These are phyloP conservation scores for Lethrus apterus DNA, from an alignment of 1,140 invertebrate genomes.

Conservation along the genomic window DNA sequence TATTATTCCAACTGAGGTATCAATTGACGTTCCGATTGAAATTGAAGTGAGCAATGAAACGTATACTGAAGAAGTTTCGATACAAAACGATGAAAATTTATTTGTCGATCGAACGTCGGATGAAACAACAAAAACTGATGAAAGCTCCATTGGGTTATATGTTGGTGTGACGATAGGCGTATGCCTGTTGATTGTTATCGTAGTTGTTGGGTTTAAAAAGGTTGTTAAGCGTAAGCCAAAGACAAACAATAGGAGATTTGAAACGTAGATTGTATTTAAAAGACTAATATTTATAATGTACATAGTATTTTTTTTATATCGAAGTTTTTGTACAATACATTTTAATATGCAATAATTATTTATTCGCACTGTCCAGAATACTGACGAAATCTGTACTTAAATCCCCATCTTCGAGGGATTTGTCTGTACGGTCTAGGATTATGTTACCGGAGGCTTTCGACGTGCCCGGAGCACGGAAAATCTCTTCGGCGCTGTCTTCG, in stretches of 20 bases:
- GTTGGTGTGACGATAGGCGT: slow-evolving; percentile 16
- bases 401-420: slow-evolving; percentile 8
- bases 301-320: background rate
- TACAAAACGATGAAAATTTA: slow-evolving; percentile 7
- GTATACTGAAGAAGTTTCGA: background rate
- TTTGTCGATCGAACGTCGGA: slow-evolving; percentile 13
- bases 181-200: slow-evolving; percentile 17
- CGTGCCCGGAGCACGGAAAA: slow-evolving; percentile 12
- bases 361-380: slow-evolving; percentile 12
- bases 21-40: too few relatives aligned
- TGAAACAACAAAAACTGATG: slow-evolving; percentile 10
- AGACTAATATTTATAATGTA: slow-evolving; percentile 6
- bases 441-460: slow-evolving; percentile 16
- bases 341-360: background rate
- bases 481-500: slow-evolving; percentile 12
- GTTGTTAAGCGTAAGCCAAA: slow-evolving; percentile 7
- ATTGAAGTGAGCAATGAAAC: slow-evolving; percentile 10
- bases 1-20: too few relatives aligned
- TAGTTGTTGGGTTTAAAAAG: slow-evolving; percentile 14
- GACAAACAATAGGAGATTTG: slow-evolving; percentile 30
- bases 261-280: slow-evolving; percentile 19
- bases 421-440: slow-evolving; percentile 2
- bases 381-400: slow-evolving; percentile 6
- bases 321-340: background rate
- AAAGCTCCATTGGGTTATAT: slow-evolving; percentile 12